These are phyloP conservation scores for Phania funesta DNA, from an alignment of 2,888 invertebrate species.

Conservation along the genomic window DNA sequence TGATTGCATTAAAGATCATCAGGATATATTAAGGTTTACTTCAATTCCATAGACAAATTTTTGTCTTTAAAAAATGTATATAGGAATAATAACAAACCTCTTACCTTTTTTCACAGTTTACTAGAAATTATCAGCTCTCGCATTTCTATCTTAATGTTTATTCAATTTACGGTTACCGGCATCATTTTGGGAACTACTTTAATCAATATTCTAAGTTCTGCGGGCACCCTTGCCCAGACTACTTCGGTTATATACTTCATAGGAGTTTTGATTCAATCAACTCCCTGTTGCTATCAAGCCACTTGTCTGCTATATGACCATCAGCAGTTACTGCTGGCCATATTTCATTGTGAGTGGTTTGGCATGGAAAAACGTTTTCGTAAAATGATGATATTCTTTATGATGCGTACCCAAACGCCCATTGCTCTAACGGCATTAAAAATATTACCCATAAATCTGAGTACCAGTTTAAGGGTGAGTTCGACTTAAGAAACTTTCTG, in stretches of 20 bases:
- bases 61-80: too few species aligned
- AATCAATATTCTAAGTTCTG: constrained; percentile 67
- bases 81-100: too few species aligned
- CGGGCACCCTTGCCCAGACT: constrained; percentile 57
- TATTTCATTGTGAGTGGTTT: constrained; percentile 67
- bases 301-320: constrained; percentile 63
- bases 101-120: too few species aligned
- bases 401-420: constrained; percentile 58
- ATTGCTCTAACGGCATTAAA: constrained; percentile 63
- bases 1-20: constrained; percentile 69
- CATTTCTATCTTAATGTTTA: constrained; percentile 67
- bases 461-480: constrained; percentile 68
- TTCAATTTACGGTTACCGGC: constrained; percentile 67
- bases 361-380: constrained; percentile 59
- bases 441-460: constrained; percentile 67
- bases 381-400: constrained; percentile 65
- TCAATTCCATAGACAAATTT: too few species aligned
- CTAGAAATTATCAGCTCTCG: constrained; percentile 67
- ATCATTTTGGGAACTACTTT: constrained; percentile 64
- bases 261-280: constrained; percentile 60
- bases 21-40: constrained; percentile 65
- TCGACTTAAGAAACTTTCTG: background rate
- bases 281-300: constrained; percentile 67
- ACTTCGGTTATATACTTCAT: constrained; percentile 64
- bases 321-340: constrained; percentile 56